These are phyloP conservation scores for Lithophane ornitopus DNA, from an alignment of 2,888 invertebrate genomes.

Conservation along the genomic window DNA sequence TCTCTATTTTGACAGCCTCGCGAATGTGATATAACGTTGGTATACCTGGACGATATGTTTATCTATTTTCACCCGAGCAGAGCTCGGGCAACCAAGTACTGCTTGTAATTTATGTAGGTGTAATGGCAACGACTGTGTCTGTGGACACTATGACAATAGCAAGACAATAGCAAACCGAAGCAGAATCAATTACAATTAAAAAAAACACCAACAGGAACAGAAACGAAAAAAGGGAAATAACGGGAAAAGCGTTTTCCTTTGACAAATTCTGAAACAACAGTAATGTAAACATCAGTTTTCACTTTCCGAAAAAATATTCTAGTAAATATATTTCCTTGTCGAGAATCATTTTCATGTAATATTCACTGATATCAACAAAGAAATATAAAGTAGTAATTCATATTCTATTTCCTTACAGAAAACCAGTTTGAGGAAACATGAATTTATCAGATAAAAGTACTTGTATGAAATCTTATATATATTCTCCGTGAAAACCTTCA, in stretches of 20 bases:
- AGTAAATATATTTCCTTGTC: background rate
- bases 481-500: slow-evolving; percentile 6
- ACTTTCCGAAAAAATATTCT: slow-evolving; percentile 1
- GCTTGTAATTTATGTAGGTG: background rate
- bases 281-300: slow-evolving; percentile 11
- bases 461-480: slow-evolving; percentile 27
- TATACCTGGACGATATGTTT: no score
- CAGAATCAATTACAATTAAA: no score
- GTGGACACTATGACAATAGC: background rate
- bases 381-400: slow-evolving; percentile 21
- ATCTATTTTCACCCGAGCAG: no score
- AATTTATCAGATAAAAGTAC: slow-evolving; percentile 36
- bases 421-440: slow-evolving; percentile 27
- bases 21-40: no score
- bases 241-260: background rate
- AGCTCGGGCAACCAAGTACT: no score
- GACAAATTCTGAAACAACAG: slow-evolving; percentile 8
- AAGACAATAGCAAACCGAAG: background rate
- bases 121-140: background rate
- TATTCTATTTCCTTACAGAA: slow-evolving; percentile 22
- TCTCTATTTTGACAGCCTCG: no score
- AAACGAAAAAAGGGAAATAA: background rate
- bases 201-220: background rate
- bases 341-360: slow-evolving; percentile 23
- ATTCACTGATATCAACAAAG: slow-evolving; percentile 21